These are phyloP conservation scores for Rhamphomyia laevipes DNA, from an alignment of 2,888 invertebrate species.

Conservation along the genomic window DNA sequence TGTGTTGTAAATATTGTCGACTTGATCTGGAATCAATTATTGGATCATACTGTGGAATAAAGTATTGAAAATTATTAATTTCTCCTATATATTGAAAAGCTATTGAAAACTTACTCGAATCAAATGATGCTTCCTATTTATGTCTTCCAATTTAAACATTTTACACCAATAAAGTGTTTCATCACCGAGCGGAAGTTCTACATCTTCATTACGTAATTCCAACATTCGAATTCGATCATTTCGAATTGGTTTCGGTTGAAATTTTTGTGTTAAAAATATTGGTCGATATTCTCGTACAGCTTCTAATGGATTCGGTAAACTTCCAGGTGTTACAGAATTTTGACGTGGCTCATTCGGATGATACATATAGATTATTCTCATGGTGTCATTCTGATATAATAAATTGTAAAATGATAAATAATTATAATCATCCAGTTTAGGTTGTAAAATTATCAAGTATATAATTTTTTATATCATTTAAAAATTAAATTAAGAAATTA, in stretches of 20 bases:
- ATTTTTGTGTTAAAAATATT: slow-evolving; percentile 46
- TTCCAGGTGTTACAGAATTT: slow-evolving; percentile 44
- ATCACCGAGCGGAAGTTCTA: slow-evolving; percentile 43
- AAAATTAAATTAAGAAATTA: too few species aligned
- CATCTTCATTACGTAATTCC: slow-evolving; percentile 42
- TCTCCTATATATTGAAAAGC: too few species aligned
- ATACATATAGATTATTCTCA: slow-evolving; percentile 50
- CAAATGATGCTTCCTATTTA: slow-evolving; percentile 47
- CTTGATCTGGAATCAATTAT: slow-evolving; percentile 45
- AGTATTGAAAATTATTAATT: neutral
- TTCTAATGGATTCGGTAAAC: slow-evolving; percentile 38
- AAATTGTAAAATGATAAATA: neutral
- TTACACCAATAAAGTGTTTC: slow-evolving; percentile 52
- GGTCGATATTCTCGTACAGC: slow-evolving; percentile 43
- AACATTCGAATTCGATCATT: slow-evolving; percentile 35
- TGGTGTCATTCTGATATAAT: slow-evolving; percentile 49
- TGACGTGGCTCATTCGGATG: slow-evolving; percentile 44
- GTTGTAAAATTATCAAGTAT: neutral
- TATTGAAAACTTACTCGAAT: slow-evolving; percentile 48
- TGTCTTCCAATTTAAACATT: slow-evolving; percentile 45
- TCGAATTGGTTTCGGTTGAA: slow-evolving; percentile 38
- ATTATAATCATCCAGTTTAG: too few species aligned
- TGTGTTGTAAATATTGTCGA: slow-evolving; percentile 48
- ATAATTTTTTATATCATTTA: neutral
- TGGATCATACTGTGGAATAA: slow-evolving; percentile 47